Evolutionary conservation across 2,888 invertebrate species (phyloP).

Genomic region (Polydrusus pterygomalis): DNA sequence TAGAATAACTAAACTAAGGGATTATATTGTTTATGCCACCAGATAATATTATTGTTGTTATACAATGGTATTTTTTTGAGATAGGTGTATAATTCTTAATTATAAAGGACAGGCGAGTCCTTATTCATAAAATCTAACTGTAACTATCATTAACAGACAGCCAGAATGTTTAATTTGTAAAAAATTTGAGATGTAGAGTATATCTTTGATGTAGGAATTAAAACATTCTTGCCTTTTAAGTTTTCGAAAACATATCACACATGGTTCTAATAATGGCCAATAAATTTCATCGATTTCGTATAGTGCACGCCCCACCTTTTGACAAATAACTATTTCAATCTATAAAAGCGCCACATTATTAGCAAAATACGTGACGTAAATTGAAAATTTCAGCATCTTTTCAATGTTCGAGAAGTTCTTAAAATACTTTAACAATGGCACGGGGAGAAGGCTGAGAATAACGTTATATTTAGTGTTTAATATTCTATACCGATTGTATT

Average conservation of each 20-base stretch:
- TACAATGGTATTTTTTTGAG: too few relatives aligned
- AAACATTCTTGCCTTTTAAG: too few relatives aligned
- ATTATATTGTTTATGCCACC: too few relatives aligned
- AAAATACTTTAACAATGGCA: constrained; percentile 19
- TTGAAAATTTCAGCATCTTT: constrained; percentile 16
- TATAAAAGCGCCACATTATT: constrained; percentile 25
- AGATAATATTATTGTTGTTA: too few relatives aligned
- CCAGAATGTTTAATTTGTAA: too few relatives aligned
- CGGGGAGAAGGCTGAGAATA: constrained; percentile 9
- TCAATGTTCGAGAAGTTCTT: constrained; percentile 7
- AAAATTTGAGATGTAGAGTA: too few relatives aligned
- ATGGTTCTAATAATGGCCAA: not conserved
- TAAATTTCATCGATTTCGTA: constrained; percentile 2
- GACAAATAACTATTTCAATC: constrained; percentile 26
- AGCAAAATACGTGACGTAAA: constrained; percentile 17
- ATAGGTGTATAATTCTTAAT: too few relatives aligned
- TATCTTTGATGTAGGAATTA: too few relatives aligned
- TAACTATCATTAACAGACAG: too few relatives aligned
- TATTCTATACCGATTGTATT: constrained; percentile 26
- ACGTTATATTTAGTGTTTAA: constrained; percentile 22
- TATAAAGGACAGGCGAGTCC: too few relatives aligned
- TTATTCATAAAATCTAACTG: too few relatives aligned
- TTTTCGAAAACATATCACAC: not conserved
- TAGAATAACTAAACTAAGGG: too few relatives aligned
- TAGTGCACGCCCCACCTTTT: constrained; percentile 13